These are phyloP conservation scores for Anthrax anthrax DNA, from an alignment of 2,888 invertebrate genomes.

Conservation along the genomic window DNA sequence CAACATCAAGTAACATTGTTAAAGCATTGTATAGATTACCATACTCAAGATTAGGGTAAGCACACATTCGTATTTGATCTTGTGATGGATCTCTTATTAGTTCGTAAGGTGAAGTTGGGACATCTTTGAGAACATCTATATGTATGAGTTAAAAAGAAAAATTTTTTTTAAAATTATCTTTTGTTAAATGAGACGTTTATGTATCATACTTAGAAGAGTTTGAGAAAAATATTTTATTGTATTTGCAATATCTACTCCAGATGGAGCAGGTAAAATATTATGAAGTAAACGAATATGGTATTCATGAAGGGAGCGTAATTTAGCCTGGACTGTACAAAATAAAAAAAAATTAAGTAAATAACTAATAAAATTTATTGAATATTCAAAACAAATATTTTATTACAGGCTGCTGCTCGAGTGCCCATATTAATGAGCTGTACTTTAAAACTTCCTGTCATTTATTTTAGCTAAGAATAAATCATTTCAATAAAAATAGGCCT, in stretches of 20 bases:
- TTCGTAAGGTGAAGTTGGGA: conserved; percentile 81
- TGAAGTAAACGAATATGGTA: conserved; percentile 86
- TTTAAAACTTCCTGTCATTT: conserved; percentile 54
- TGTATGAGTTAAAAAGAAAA: no score
- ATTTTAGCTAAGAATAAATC: conserved; percentile 6
- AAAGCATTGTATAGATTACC: conserved; percentile 89
- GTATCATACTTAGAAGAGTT: conserved; percentile 71
- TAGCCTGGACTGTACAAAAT: conserved; percentile 73
- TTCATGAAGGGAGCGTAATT: conserved; percentile 93
- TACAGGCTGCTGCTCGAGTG: conserved; percentile 86
- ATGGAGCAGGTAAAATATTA: conserved; percentile 81
- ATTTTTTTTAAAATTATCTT: no score
- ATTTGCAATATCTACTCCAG: conserved; percentile 91
- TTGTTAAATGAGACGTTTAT: neutral
- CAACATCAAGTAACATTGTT: conserved; percentile 67
- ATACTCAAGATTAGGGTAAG: conserved; percentile 95
- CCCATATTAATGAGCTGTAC: conserved; percentile 71
- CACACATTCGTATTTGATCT: conserved; percentile 71
- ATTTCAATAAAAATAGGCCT: neutral
- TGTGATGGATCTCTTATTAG: conserved; percentile 78
- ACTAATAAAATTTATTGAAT: neutral
- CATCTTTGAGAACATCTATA: conserved; percentile 91
- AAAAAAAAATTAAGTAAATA: conserved; percentile 3
- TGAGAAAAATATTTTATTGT: conserved; percentile 97
- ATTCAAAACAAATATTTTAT: conserved; percentile 29